These are phyloP conservation scores for Gymnothorax javanicus DNA, from an alignment of 2,797 vertebrate species.

Conservation along the genomic window DNA sequence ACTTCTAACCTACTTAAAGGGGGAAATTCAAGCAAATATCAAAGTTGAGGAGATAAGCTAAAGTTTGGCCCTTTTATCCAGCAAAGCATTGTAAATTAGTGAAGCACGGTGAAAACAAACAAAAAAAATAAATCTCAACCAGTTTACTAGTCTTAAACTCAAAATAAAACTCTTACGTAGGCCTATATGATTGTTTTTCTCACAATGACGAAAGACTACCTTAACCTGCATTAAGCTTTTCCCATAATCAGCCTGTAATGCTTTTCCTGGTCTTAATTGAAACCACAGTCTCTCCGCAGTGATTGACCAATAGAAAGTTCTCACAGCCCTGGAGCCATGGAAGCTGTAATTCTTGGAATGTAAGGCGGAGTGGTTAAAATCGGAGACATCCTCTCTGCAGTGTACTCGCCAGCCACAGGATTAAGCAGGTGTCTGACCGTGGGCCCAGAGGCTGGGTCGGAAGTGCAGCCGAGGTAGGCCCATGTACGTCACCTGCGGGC, in stretches of 20 bases:
- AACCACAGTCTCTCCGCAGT: not conserved
- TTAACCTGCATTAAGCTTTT: not conserved
- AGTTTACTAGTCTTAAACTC: no score
- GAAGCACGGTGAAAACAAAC: not conserved
- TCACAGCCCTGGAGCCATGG: not conserved
- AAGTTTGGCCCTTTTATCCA: not conserved
- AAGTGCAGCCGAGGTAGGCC: not conserved
- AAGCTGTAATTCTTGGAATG: not conserved
- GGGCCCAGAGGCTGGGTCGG: not conserved
- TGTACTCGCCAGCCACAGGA: not conserved
- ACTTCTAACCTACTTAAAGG: no score
- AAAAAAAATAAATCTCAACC: not conserved
- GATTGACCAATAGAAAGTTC: not conserved
- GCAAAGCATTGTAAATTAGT: not conserved
- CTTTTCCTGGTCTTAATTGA: not conserved
- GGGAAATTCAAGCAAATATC: no score
- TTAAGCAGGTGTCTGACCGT: not conserved
- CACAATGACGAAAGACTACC: no score
- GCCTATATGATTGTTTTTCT: no score
- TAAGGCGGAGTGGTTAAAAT: not conserved
- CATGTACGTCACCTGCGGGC: not conserved
- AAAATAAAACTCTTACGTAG: no score
- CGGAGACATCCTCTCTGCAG: not conserved
- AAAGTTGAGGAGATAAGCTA: not conserved
- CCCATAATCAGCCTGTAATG: not conserved